phyloP scores from a whole-genome alignment of 2,797 vertebrate species.

The Thripadectes ignobilis region DNA sequence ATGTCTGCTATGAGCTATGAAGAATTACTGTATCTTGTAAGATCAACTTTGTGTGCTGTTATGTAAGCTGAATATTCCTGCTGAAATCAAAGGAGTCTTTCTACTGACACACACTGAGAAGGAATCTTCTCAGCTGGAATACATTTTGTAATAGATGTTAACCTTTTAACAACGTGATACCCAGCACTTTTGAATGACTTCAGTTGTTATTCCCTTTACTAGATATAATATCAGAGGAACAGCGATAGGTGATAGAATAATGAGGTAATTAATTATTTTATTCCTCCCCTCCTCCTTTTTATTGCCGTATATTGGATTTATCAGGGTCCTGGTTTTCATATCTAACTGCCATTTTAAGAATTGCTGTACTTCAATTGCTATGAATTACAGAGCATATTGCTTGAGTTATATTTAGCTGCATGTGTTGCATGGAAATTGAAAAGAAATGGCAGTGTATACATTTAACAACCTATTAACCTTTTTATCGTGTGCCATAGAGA shows the following conservation, averaged over 20 bases:
- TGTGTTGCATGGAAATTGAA: conserved; percentile 71
- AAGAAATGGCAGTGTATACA: conserved; percentile 37
- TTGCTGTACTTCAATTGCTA: conserved; percentile 46
- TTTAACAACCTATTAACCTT: conserved; percentile 56
- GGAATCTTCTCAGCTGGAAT: conserved; percentile 2
- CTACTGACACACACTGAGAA: background rate
- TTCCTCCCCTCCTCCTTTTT: conserved; percentile 47
- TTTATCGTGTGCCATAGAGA: conserved; percentile 41
- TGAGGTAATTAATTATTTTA: conserved; percentile 89
- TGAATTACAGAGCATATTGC: conserved; percentile 53
- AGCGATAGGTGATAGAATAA: conserved; percentile 98
- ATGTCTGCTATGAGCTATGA: background rate
- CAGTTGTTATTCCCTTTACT: conserved; percentile 83
- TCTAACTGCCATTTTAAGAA: conserved; percentile 71
- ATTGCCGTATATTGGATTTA: conserved; percentile 54
- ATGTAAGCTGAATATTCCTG: background rate
- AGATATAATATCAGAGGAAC: conserved; percentile 98
- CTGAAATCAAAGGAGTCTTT: conserved; percentile 23
- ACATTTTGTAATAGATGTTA: conserved; percentile 39
- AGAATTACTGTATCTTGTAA: background rate
- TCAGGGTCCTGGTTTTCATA: conserved; percentile 62
- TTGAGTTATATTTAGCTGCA: conserved; percentile 71
- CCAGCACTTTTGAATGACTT: conserved; percentile 75
- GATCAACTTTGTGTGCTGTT: background rate
- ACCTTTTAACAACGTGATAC: conserved; percentile 59